Conservation (phyloP, 2,888 invertebrate genomes). For the Euclidia mi region DNA sequence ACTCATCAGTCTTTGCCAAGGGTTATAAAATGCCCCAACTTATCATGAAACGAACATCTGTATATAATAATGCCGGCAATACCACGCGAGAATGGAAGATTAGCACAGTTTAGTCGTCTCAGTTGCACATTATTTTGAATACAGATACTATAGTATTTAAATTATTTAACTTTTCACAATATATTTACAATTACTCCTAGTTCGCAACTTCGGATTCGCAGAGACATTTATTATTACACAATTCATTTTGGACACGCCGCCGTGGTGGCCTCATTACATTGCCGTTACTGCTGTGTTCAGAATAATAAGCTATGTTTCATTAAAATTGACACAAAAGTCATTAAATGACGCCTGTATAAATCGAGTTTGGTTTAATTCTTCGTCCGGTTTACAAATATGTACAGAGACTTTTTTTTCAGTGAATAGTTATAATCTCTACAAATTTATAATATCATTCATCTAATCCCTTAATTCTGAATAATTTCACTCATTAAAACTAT, state of each 20-base stretch:
- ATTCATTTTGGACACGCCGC: constrained; percentile 15
- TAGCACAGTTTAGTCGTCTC: constrained; percentile 27
- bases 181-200: constrained; percentile 51
- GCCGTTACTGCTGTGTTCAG: constrained; percentile 16
- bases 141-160: constrained; percentile 32
- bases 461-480: constrained; percentile 38
- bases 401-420: constrained; percentile 1
- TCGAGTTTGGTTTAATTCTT: constrained; percentile 7
- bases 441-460: constrained; percentile 32
- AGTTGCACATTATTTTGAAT: constrained; percentile 25
- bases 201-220: constrained; percentile 30
- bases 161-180: constrained; percentile 50
- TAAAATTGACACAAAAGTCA: constrained; percentile 20
- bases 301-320: constrained; percentile 25
- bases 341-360: constrained; percentile 16
- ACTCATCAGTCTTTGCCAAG: constrained; percentile 83
- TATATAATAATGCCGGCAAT: constrained; percentile 25
- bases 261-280: constrained; percentile 17
- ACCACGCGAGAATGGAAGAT: constrained; percentile 46
- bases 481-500: constrained; percentile 40
- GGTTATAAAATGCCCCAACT: constrained; percentile 68
- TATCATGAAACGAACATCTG: constrained; percentile 51
- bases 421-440: constrained; percentile 19
- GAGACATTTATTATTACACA: constrained; percentile 38
- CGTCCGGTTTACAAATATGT: constrained; percentile 9